These are phyloP conservation scores for Paramormyrops kingsleyae DNA, from an alignment of 2,113 vertebrate genomes.

Conservation along the genomic window DNA sequence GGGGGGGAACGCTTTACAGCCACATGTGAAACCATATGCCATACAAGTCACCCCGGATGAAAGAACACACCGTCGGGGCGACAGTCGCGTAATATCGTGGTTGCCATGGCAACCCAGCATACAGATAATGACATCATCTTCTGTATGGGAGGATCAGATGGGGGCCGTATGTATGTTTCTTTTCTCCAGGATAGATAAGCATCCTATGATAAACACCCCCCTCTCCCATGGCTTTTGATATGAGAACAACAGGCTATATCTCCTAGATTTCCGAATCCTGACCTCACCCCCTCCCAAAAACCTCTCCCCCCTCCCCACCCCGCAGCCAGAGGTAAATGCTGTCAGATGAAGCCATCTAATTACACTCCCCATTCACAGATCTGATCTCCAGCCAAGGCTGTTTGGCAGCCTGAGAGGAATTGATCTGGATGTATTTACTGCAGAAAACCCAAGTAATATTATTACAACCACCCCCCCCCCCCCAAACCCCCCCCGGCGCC, in stretches of 20 bases:
- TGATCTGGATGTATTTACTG: conserved; percentile 19
- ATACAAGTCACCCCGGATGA: not conserved
- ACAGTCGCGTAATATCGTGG: not conserved
- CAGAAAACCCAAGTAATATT: not conserved
- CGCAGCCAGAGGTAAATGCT: not conserved
- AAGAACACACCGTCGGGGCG: not conserved
- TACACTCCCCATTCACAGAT: conserved; percentile 32
- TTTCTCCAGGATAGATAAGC: not conserved
- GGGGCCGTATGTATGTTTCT: not conserved
- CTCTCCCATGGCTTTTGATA: not conserved
- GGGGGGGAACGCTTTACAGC: not conserved
- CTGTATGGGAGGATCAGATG: not conserved
- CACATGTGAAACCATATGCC: not conserved
- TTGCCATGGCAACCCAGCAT: not conserved
- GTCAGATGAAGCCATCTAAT: conserved; percentile 39
- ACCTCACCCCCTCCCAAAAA: not conserved
- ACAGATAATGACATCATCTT: not conserved
- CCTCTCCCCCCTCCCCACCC: not conserved
- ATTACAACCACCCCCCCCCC: not conserved
- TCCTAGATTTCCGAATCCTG: not conserved
- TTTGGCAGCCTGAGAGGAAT: conserved; percentile 25
- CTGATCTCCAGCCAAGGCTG: conserved; percentile 30
- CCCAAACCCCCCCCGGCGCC: too few species aligned
- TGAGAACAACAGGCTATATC: not conserved
- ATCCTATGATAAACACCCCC: not conserved